Conservation (phyloP, 2,113 vertebrate species). For the Brevimyrus niger region DNA sequence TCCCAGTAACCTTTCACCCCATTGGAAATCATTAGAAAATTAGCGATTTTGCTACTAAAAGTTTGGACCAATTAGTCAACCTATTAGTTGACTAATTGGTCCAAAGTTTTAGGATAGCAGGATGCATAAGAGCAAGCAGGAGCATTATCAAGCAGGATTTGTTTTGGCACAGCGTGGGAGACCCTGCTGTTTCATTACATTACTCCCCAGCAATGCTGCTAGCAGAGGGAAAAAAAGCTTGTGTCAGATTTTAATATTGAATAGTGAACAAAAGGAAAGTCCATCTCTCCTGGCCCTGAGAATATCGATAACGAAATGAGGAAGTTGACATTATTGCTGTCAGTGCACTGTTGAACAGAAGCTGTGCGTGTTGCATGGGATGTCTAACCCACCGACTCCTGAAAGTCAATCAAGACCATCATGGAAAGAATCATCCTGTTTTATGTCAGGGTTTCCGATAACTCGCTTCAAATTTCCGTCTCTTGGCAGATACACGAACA, state of each 20-base stretch:
- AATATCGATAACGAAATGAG: background rate
- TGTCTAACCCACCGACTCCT: background rate
- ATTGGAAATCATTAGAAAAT: background rate
- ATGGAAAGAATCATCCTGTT: background rate
- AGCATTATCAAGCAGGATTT: background rate
- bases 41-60: background rate
- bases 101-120: background rate
- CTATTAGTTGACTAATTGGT: background rate
- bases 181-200: background rate
- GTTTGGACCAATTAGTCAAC: too few relatives aligned
- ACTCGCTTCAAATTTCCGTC: slow-evolving; percentile 9
- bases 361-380: background rate
- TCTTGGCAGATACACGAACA: background rate
- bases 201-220: background rate
- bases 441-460: background rate
- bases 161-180: background rate
- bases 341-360: background rate
- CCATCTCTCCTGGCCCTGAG: background rate
- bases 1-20: background rate
- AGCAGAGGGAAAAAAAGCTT: background rate
- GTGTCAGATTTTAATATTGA: background rate
- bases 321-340: background rate
- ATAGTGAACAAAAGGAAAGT: background rate
- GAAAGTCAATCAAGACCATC: background rate
- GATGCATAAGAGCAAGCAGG: background rate